Base-by-base conservation (phyloP, 2,113 vertebrate species). In the Lamprologus lemairii region DNA sequence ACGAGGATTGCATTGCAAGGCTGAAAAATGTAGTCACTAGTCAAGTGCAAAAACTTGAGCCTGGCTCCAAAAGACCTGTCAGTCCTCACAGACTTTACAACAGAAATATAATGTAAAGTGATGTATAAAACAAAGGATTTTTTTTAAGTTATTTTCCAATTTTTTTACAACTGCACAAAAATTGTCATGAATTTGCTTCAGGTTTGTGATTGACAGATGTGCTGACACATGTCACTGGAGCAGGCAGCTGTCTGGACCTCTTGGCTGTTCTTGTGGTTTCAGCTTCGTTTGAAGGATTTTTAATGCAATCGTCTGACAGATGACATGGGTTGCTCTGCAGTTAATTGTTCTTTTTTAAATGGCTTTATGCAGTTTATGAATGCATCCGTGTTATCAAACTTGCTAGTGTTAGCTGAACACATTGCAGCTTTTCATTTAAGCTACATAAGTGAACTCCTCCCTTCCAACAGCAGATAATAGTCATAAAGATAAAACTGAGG, bases 1-100 rank as follows among this genome's bases (percentile, higher is more conserved):
- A n/a, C 7, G 2, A 68, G 19, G 0, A n/a, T n/a, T 21, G 4
- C 6, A 5, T 7, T 6, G 19, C 63, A 40, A 37, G n/a, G 19
- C 19, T 14, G 3, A 40, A 40, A 40, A 68, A 68, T 68, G 10
- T 40, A 68, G 33, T 13, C 19, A 40, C 11, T 68, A 6, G 31
- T n/a, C 6, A 2, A 42, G 37, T 42, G 65, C 7, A 71, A 71
- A 71, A 71, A 42, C n/a, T 14, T 71, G 7, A 42, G 19, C 63
- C 19, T 23, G 65, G 7, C 19, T 42, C n/a, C 65, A 71, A 71
- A 71, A 71, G 7, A 6, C 7, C n/a, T 42, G n/a, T 71, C n/a
- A 23, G 19, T 40, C 19, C 19, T 37, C 10, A 65, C 7, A 37
- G 33, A 65, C 63, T 40, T 40, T 21, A 68, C 0, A 0, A 35